phyloP scores from a whole-genome alignment of 2,113 vertebrate genomes.

The Equus quagga region DNA sequence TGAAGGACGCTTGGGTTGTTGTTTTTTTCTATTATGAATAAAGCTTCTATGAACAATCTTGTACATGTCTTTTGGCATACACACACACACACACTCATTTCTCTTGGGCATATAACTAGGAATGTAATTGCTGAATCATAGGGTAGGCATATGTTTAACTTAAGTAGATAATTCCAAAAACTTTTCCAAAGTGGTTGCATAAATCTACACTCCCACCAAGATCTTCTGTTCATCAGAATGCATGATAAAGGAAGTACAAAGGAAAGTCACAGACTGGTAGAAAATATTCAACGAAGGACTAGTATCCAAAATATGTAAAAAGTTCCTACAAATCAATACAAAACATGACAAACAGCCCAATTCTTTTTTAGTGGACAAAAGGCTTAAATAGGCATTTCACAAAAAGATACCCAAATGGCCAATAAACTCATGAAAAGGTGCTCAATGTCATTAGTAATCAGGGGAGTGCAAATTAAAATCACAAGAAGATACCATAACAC shows the following conservation, averaged over 20 bases:
- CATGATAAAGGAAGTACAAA: background rate
- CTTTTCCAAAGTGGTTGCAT: slow-evolving; percentile 25
- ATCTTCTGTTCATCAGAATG: background rate
- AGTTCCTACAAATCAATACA: background rate
- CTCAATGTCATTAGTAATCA: slow-evolving; percentile 6
- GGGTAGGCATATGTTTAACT: slow-evolving; percentile 2
- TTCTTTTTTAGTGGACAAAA: background rate
- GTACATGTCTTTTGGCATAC: background rate
- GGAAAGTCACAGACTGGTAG: background rate
- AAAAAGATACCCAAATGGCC: slow-evolving; percentile 9
- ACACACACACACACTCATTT: background rate
- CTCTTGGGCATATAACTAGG: background rate
- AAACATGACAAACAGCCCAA: background rate
- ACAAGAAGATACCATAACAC: background rate
- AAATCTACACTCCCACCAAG: background rate
- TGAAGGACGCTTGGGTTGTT: background rate
- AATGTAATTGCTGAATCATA: background rate
- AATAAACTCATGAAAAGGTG: background rate
- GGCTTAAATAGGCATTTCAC: background rate
- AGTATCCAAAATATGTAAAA: background rate
- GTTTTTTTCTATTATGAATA: slow-evolving; percentile 7
- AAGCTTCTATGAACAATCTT: background rate
- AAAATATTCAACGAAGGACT: slow-evolving; percentile 39
- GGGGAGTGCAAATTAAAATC: background rate
- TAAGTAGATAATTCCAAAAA: slow-evolving; percentile 11